Evolutionary conservation across 2,113 vertebrate species (phyloP), one percentile per base, ranked within the genome.

Genomic region (Dinomys branickii): DNA sequence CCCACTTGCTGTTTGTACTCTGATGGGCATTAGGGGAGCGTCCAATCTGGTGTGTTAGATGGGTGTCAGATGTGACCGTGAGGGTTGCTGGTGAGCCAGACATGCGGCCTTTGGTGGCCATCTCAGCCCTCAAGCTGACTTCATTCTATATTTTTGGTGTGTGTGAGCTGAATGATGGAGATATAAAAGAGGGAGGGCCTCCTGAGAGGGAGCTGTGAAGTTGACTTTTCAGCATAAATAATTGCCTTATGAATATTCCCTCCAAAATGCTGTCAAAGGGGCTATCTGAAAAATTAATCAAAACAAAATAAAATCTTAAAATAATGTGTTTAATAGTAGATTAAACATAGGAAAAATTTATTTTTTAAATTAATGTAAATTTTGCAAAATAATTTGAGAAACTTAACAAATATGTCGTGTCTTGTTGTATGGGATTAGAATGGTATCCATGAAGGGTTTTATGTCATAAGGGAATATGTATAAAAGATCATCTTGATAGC

Each of bases 181-280:
- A 73, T 97, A 88, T 71, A 95, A 86, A 85, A 82, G n/a, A n/a
- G n/a, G n/a, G 78, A 38, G 94, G 94, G 77, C 85, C 77, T 77
- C 52, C 77, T 47, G 88, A 90, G 63, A 94, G 82, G 67, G 35
- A 88, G 65, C 85, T 75, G 52, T 19, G 9, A 47, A 54, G 59
- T 59, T 96, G 71, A 14, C 20, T 83, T 90, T 95, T 88, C 77
- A 88, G 78, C 20, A 50, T 61, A 81, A 35, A 73, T 96, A 82
- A 78, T 85, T 71, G 35, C 93, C 86, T 92, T 92, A 95, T 83
- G 80, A 95, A 84, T 82, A 83, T 88, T 11, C 38, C 33, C 52
- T 96, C 38, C 35, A 90, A 84, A 95, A 84, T 4, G n/a, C 58
- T 78, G 35, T 84, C 88, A 91, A 59, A 75, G 50, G 33, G 11